phyloP scores from a whole-genome alignment of 2,113 vertebrate genomes.

The Pteronura brasiliensis region DNA sequence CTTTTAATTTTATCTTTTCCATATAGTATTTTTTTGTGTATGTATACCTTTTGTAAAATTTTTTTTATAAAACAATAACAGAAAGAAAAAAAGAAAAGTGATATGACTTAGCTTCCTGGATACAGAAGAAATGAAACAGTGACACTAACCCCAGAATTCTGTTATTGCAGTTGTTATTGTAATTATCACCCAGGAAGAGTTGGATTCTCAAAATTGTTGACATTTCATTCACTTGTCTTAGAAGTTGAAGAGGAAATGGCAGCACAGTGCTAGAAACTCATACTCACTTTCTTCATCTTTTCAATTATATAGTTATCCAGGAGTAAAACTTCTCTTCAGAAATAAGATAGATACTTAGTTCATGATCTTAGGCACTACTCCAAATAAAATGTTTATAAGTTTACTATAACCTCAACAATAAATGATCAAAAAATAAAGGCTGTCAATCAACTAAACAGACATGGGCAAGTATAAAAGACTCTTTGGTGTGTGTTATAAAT shows the following conservation, averaged over 20 bases:
- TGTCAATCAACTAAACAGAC: slow-evolving; percentile 22
- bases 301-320: slow-evolving; percentile 3
- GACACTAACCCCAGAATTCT: neutral
- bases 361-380: neutral
- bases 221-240: slow-evolving; percentile 43
- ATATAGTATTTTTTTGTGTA: neutral
- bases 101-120: neutral
- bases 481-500: neutral
- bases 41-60: neutral
- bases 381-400: neutral
- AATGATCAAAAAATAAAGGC: neutral
- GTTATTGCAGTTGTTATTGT: neutral
- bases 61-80: neutral
- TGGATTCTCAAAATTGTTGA: slow-evolving; percentile 49
- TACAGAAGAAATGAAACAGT: neutral
- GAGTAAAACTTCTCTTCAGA: slow-evolving; percentile 47
- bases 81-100: neutral
- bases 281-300: slow-evolving; percentile 17
- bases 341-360: slow-evolving; percentile 8
- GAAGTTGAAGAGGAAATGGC: slow-evolving; percentile 36
- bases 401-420: slow-evolving; percentile 13
- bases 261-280: slow-evolving; percentile 4
- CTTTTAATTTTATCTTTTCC: neutral
- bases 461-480: neutral
- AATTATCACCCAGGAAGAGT: slow-evolving; percentile 47